A percentile compares a stretch with the other conserved stretches of the same genome.
Conservation (phyloP, 2,888 invertebrate genomes). For the Choristoneura rosaceana region DNA sequence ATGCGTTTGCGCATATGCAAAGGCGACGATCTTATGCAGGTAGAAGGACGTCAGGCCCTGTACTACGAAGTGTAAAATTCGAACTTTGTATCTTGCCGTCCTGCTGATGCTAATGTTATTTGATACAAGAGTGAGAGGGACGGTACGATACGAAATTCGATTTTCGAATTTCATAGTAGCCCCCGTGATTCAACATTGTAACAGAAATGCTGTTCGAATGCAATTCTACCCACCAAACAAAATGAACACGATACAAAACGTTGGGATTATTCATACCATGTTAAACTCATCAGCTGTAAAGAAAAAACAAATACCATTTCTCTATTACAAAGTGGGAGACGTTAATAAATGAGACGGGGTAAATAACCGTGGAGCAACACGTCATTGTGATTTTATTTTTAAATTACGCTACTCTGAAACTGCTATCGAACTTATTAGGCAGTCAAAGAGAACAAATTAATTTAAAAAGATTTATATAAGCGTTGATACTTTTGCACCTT, state of each 20-base stretch:
- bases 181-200: neutral
- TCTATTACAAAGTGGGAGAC: conserved; percentile 39
- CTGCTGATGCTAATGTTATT: no score
- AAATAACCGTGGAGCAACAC: conserved; percentile 38
- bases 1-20: conserved; percentile 39
- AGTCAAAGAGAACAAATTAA: neutral
- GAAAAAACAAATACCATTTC: conserved; percentile 32
- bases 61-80: neutral
- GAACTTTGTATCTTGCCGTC: no score
- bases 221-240: neutral
- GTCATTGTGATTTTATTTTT: conserved; percentile 41
- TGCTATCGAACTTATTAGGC: conserved; percentile 20
- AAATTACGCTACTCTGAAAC: conserved; percentile 32
- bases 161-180: no score
- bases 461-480: neutral
- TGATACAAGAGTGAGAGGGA: no score
- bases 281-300: conserved; percentile 20
- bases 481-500: neutral
- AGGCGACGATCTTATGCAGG: conserved; percentile 42
- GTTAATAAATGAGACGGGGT: conserved; percentile 42
- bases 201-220: conserved; percentile 24
- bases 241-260: conserved; percentile 1
- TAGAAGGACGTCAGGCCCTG: conserved; percentile 38
- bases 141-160: no score
- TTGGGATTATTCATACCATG: conserved; percentile 2